Evolutionary conservation across 2,888 invertebrate genomes (phyloP), one percentile per base, ranked within the genome.

Genomic region (Polydesmus complanatus): DNA sequence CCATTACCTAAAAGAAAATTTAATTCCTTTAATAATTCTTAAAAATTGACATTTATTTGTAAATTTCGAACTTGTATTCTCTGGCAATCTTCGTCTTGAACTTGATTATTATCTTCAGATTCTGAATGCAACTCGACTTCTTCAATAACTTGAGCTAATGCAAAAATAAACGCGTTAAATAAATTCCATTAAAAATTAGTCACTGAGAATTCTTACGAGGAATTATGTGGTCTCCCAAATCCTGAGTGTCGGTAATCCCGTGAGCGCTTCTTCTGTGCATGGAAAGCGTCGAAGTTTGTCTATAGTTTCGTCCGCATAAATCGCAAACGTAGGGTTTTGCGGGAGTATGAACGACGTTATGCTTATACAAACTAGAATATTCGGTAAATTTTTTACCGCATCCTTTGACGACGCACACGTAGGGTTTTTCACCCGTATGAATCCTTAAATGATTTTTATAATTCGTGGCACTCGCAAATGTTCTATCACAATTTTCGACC

Each of bases 291-390:
- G 80, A 79, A 47, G 79, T 79, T 68, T 82, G 81, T 47, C 83
- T 75, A 67, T 81, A 83, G 56, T 77, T 77, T 66, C 80, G 78
- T 1, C 77, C 77, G 69, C 83, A 83, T 61, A 78, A 73, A 64
- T 76, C 75, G 67, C 83, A 83, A 54, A 75, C 74, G 66, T 79
- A 81, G 2, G 80, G 80, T 67, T 80, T 79, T 62, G 77, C 74
- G 58, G 79, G 78, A 25, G 80, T 79, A 70, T 84, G 83, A 3
- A 77, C 81, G 48, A 79, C 75, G 67, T 81, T 80, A 70, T 83
- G 83, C 69, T 83, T 83, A 70, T 83, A 83, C 21, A 83, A 75
- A 66, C 82, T 83, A 56, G 83, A 83, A 70, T 83, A 84, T 70
- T 84, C 84, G 1, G 83, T 83, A 68, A 84, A 84, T 54, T 81